phyloP scores from a whole-genome alignment of 2,888 invertebrate genomes.

The Serripes groenlandicus region DNA sequence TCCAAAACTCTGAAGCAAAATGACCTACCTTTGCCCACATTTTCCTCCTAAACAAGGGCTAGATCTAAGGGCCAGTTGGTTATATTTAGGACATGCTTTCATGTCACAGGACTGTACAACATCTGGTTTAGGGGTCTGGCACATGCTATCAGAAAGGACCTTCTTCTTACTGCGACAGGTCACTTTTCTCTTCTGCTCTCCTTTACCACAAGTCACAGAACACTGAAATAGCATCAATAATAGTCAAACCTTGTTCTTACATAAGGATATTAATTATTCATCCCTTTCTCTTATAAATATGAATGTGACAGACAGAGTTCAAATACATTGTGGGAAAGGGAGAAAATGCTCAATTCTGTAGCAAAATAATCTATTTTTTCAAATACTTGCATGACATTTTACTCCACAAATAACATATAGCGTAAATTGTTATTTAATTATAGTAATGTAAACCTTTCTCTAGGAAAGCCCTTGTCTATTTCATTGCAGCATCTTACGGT shows the following conservation, averaged over 20 bases:
- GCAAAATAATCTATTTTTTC: too few relatives aligned
- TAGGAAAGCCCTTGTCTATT: too few relatives aligned
- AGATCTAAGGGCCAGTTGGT: neutral
- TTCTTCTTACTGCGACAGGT: conserved; percentile 87
- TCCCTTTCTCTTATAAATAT: neutral
- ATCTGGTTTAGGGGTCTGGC: conserved; percentile 62
- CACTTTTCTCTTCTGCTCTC: conserved; percentile 89
- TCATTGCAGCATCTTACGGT: too few relatives aligned
- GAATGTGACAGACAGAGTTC: neutral
- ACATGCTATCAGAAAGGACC: conserved; percentile 66
- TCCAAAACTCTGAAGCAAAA: too few relatives aligned
- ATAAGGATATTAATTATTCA: too few relatives aligned
- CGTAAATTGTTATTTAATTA: too few relatives aligned
- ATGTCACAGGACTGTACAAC: conserved; percentile 50
- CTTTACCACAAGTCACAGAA: conserved; percentile 90
- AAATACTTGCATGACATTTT: too few relatives aligned
- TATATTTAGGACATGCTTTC: conserved; percentile 24
- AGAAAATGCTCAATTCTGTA: neutral
- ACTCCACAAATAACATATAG: too few relatives aligned
- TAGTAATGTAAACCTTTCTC: too few relatives aligned
- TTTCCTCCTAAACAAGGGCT: conserved; percentile 2
- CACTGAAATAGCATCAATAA: conserved; percentile 84
- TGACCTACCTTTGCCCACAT: conserved; percentile 17
- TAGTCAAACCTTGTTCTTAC: neutral
- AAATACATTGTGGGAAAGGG: neutral